Evolutionary conservation across 2,888 invertebrate species (phyloP), one percentile per base, ranked within the genome.

Genomic region (Patella caerulea): DNA sequence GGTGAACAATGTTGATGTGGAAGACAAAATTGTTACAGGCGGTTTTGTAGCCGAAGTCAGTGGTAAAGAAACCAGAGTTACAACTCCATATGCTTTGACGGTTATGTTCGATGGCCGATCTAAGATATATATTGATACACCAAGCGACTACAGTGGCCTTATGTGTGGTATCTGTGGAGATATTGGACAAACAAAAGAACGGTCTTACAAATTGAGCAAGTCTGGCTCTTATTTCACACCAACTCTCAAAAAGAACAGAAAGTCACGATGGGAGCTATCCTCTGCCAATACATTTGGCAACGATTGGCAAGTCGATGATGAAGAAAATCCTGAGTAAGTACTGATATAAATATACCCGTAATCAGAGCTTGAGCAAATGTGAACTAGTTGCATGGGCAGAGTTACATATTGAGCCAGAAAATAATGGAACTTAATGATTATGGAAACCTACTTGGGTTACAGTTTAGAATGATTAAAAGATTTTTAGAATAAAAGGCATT

Each of bases 21-120:
- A 19, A 15, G 2, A 65, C 12, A 24, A 19, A 9, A 2, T 0
- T 3, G 12, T 9, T 14, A 11, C 0, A 11, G 0, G 3, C 0
- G 14, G 3, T 5, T 24, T 65, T 4, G 2, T 1, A 19, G 65
- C 15, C 1, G 19, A 9, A 14, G 24, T 65, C 9, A 12, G 19
- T 1, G 65, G 65, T 11, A 65, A 65, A 65, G 19, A 65, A 24
- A 12, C 19, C 11, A 65, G 19, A 3, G 19, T 65, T 24, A 65
- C 2, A 14, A 65, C 65, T 65, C 0, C 19, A 19, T 65, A 12
- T 14, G 65, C 11, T 14, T 11, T 65, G 24, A 17, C 19, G 4
- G 24, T 65, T 14, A 12, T 11, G 11, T 65, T 65, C 24, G 65
- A 65, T 24, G 65, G 65, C 19, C 65, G 65, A 11, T 65, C 65